A percentile compares a stretch with the other conserved stretches of the same genome.
These are phyloP conservation scores for Aphis gossypii DNA, from an alignment of 1,140 invertebrate species.

Conservation along the genomic window DNA sequence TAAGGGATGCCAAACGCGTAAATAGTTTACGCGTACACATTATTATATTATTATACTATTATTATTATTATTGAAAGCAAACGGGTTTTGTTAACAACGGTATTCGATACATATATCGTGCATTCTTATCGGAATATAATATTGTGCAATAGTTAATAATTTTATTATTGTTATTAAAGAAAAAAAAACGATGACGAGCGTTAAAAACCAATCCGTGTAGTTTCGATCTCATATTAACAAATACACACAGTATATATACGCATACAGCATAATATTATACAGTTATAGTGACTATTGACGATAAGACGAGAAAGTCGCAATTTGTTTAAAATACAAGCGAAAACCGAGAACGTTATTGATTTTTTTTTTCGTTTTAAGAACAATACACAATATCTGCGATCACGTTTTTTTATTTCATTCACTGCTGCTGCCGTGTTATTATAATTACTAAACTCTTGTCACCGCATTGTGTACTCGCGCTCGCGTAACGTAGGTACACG, in stretches of 20 bases:
- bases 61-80: not conserved
- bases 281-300: not conserved
- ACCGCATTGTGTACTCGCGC: not conserved
- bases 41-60: not conserved
- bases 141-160: not conserved
- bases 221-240: not conserved
- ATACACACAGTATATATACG: not conserved
- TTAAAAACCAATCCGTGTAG: not conserved
- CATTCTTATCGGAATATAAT: not conserved
- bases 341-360: not conserved
- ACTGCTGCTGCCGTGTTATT: not conserved
- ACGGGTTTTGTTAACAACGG: not conserved
- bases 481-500: not conserved
- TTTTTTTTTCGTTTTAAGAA: not conserved
- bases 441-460: conserved; percentile 11
- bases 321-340: not conserved
- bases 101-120: not conserved
- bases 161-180: not conserved
- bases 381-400: not conserved
- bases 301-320: not conserved
- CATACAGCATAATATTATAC: not conserved
- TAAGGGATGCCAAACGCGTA: not conserved
- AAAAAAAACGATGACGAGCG: not conserved
- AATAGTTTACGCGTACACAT: not conserved
- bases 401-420: not conserved